Base-by-base conservation (phyloP, 1,140 invertebrate species). In the Zaprionus ornatus region DNA sequence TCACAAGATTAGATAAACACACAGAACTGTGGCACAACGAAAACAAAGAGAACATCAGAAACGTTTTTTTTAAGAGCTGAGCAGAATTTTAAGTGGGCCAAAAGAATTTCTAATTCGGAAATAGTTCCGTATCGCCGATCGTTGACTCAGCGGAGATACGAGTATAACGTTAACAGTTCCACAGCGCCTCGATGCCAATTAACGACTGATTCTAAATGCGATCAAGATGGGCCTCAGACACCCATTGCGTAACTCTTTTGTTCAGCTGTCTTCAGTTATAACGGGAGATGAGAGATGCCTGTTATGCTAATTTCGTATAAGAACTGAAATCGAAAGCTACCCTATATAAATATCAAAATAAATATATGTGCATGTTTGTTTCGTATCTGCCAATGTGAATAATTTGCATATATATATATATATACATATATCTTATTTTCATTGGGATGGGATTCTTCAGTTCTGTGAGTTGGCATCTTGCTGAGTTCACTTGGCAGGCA, bases 121-220 rank as follows among this genome's bases (percentile, higher is more conserved):
- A 42, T 45, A 80, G 77, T 88, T 90, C 81, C 85, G 85, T 62
- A 54, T 79, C 40, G 17, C 64, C 19, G 32, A 69, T 32, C 48
- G 59, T 52, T 74, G 52, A 37, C 59, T 68, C 57, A 74, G 69
- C 54, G 27, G 13, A 42, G 7, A 45, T 10, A 10, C 29, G 29
- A 32, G 3, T 32, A 40, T 17, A 70, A 35, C 40, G 37, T 50
- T n/a, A 42, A 65, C 23, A 40, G 71, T 45, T 67, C 71, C 42
- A 25, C 29, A 56, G 29, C 15, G 59, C 52, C 19, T 37, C 50
- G 48, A 40, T 48, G 72, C 59, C 66, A 63, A 57, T 74, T 50
- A 63, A 23, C 66, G 32, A 74, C 69, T 73, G 60, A 74, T 63
- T 62, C 54, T 57, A 52, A 29, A 15, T 13, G 19, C 27, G 23